Percentiles rank a stretch among this genome's conserved stretches.
These are phyloP conservation scores for Teleopsis dalmanni DNA, from an alignment of 1,140 invertebrate genomes.

Conservation along the genomic window DNA sequence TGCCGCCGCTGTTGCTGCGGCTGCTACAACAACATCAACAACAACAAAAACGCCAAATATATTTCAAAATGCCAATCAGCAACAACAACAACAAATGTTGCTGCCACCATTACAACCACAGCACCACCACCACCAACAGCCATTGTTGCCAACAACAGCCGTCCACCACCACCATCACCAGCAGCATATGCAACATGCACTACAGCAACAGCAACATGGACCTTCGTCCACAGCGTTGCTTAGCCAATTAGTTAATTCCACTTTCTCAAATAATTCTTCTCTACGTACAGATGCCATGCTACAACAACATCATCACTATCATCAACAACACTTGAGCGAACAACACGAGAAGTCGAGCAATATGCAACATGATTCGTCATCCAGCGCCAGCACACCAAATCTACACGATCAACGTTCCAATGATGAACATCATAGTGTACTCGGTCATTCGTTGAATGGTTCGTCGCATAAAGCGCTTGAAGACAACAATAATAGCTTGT, in stretches of 20 bases:
- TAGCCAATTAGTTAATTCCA: constrained; percentile 44
- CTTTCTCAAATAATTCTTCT: constrained; percentile 34
- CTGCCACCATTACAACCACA: constrained; percentile 29
- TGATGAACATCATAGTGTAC: constrained; percentile 14
- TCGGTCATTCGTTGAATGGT: constrained; percentile 2
- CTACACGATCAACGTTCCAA: constrained; percentile 19
- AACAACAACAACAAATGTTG: constrained; percentile 28
- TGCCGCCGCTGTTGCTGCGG: constrained; percentile 26
- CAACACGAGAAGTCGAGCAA: constrained; percentile 3
- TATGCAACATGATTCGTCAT: constrained; percentile 23
- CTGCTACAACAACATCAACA: constrained; percentile 16
- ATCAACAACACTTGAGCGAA: constrained; percentile 25
- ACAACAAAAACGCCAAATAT: constrained; percentile 24
- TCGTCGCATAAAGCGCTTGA: constrained; percentile 8
- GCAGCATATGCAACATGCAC: constrained; percentile 44
- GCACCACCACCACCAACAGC: constrained; percentile 21
- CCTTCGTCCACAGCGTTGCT: constrained; percentile 40
- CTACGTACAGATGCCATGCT: constrained; percentile 18
- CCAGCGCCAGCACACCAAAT: constrained; percentile 36
- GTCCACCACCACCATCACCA: constrained; percentile 50
- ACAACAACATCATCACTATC: constrained; percentile 17
- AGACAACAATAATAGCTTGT: constrained; percentile 34
- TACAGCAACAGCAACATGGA: constrained; percentile 31
- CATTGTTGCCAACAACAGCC: constrained; percentile 1
- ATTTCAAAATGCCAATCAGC: neutral